Evolutionary conservation across 53 echinoderm and acorn worm species (phyloP).

Genomic region (Actinopyga echinites): DNA sequence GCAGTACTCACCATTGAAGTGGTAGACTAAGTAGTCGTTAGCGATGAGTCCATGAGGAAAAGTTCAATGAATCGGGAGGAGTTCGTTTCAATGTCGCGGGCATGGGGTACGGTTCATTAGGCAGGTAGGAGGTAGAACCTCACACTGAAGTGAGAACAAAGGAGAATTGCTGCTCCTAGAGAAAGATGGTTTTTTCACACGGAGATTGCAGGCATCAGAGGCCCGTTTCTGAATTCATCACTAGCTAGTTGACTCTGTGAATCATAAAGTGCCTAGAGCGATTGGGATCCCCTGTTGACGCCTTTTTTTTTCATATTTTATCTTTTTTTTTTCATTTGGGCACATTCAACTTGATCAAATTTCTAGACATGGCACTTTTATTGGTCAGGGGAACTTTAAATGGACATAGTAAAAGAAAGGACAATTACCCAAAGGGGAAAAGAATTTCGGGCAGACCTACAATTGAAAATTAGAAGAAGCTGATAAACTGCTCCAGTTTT

Average conservation of each 20-base stretch:
- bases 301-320: too few species aligned
- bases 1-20: neutral
- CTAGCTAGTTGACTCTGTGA: neutral
- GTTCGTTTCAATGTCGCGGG: neutral
- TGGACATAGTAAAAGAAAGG: too few species aligned
- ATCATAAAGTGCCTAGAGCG: conserved; percentile 13
- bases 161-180: neutral
- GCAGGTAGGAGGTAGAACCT: neutral
- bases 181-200: neutral
- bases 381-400: too few species aligned
- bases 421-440: too few species aligned
- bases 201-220: too few species aligned
- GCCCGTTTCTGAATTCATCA: too few species aligned
- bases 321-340: too few species aligned
- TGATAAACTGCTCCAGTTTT: too few species aligned
- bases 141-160: neutral
- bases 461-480: too few species aligned
- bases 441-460: too few species aligned
- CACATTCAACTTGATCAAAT: too few species aligned
- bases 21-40: neutral
- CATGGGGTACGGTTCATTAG: conserved; percentile 6
- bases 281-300: neutral
- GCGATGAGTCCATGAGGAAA: neutral
- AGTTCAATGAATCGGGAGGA: conserved; percentile 8
- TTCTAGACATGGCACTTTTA: too few species aligned